Base-by-base conservation (phyloP, 2,797 vertebrate genomes). In the Gymnodraco acuticeps region DNA sequence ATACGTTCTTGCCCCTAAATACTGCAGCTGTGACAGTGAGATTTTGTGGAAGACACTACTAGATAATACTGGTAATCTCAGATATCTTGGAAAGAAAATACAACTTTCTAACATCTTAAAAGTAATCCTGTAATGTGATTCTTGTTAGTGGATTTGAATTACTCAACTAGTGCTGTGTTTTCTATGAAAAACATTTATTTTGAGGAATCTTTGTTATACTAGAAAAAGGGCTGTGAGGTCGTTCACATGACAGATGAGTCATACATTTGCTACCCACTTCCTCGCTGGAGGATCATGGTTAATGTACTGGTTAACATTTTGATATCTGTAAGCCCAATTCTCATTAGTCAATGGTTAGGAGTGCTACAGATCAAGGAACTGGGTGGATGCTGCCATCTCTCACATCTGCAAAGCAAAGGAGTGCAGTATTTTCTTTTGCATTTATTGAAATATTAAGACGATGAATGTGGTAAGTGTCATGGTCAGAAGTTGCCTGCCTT, bases 101-200 rank as follows among this genome's bases (percentile, higher is more conserved):
- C 80, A 71, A 83, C 75, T 76, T 69, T 77, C 64, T 78, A 70
- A 73, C 53, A 14, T 20, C 60, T 62, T 61, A 50, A 65, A 75
- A 54, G 15, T 3, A 43, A 59, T 75, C 15, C 23, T 69, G 47
- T 75, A 64, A 33, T 53, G 66, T 70, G 31, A 53, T 38, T 46
- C 50, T 16, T 38, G 33, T 42, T 60, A 46, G 46, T 62, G 27
- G 42, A 45, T 42, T 55, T 61, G 38, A 43, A 70, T 50, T 54
- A 67, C 12, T 70, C 58, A 45, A 27, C 33, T 63, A 7, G 12
- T 54, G 45, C 20, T 55, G 20, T 45, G 47, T 58, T 64, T 47
- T 20, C 52, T 27, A 11, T 19, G 33, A 51, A n/a, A 62, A 61
- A 62, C 16, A 27, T 16, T 60, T 72, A 54, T 43, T 61, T 66